phyloP scores from a whole-genome alignment of 2,113 vertebrate species.

The Caracal caracal region DNA sequence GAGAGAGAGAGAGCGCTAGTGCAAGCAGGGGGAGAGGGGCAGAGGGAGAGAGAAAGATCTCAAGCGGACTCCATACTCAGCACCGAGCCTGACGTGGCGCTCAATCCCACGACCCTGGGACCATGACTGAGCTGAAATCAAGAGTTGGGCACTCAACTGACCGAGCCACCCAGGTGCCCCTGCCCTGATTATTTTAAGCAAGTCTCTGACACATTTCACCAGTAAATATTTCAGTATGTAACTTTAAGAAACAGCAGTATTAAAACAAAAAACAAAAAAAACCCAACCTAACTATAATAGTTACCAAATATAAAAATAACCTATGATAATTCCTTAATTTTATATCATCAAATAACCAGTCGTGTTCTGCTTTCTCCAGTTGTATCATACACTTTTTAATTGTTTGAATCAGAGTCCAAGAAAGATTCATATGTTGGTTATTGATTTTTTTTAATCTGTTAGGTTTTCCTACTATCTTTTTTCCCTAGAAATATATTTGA shows the following conservation, averaged over 20 bases:
- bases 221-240: neutral
- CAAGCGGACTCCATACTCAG: too few relatives aligned
- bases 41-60: too few relatives aligned
- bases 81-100: too few relatives aligned
- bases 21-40: too few relatives aligned
- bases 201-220: neutral
- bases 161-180: too few relatives aligned
- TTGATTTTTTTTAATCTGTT: neutral
- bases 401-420: constrained; percentile 1
- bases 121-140: too few relatives aligned
- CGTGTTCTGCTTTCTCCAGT: neutral
- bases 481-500: neutral
- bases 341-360: neutral
- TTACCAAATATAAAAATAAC: constrained; percentile 26
- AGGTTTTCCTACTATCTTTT: neutral
- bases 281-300: neutral
- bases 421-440: neutral
- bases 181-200: neutral
- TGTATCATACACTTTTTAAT: neutral
- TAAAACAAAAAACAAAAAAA: neutral
- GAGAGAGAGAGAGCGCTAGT: too few relatives aligned
- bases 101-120: too few relatives aligned
- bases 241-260: neutral
- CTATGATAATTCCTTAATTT: neutral
- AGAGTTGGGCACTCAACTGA: too few relatives aligned